Percentiles rank a stretch among this genome's conserved stretches.
These are phyloP conservation scores for Proisotoma minuta DNA, from an alignment of 2,888 invertebrate species.

Conservation along the genomic window DNA sequence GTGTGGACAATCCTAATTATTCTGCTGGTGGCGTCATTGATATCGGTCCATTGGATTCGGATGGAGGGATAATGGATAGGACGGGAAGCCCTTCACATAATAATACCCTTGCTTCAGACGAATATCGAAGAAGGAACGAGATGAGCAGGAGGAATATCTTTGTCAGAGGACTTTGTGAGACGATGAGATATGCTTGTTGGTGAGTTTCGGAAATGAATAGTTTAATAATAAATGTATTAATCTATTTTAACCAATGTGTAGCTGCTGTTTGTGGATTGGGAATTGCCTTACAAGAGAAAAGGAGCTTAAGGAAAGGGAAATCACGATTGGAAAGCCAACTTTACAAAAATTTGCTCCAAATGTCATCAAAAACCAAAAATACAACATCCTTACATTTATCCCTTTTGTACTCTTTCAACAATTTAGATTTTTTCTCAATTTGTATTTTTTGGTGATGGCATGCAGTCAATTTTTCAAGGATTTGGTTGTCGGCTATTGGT, in stretches of 20 bases:
- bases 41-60: slow-evolving; percentile 5
- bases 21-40: slow-evolving; percentile 4
- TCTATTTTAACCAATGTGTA: slow-evolving; percentile 52
- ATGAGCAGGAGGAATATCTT: background rate
- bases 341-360: slow-evolving; percentile 87
- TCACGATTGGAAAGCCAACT: slow-evolving; percentile 67
- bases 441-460: slow-evolving; percentile 98
- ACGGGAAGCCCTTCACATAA: slow-evolving; percentile 3
- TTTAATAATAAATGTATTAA: slow-evolving; percentile 10
- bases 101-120: slow-evolving; percentile 16
- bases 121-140: slow-evolving; percentile 21
- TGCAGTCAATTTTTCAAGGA: slow-evolving; percentile 93
- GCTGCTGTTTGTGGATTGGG: slow-evolving; percentile 73
- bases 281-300: slow-evolving; percentile 61
- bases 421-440: slow-evolving; percentile 96
- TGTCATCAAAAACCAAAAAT: slow-evolving; percentile 96
- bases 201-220: slow-evolving; percentile 7
- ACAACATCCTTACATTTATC: slow-evolving; percentile 84
- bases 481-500: slow-evolving; percentile 87
- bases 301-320: slow-evolving; percentile 70
- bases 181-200: slow-evolving; percentile 30
- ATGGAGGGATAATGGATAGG: slow-evolving; percentile 1
- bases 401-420: slow-evolving; percentile 91
- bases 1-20: slow-evolving; percentile 35
- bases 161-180: background rate